phyloP scores from a whole-genome alignment of 1,140 invertebrate genomes.

The Drosophila virilis region DNA sequence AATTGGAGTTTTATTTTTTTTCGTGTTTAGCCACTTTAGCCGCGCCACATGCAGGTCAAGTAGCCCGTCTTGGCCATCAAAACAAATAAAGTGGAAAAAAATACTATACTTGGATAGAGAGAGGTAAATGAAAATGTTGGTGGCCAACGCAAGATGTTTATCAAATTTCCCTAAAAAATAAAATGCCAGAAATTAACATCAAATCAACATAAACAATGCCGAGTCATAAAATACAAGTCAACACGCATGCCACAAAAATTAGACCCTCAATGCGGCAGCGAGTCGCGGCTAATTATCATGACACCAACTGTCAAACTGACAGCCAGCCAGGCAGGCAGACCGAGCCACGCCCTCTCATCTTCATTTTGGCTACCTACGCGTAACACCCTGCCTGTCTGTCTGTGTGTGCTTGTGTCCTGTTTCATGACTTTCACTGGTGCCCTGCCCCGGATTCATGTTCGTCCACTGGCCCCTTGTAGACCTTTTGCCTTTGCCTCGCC shows the following conservation, averaged over 20 bases:
- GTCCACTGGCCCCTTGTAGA: slow-evolving; percentile 7
- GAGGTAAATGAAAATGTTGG: slow-evolving; percentile 74
- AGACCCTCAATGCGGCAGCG: slow-evolving; percentile 36
- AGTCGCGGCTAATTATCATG: slow-evolving; percentile 71
- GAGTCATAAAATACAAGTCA: slow-evolving; percentile 67
- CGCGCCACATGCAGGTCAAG: slow-evolving; percentile 64
- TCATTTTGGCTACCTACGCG: slow-evolving; percentile 39
- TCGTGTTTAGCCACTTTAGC: slow-evolving; percentile 28
- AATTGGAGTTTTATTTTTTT: slow-evolving; percentile 40
- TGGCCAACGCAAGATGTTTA: slow-evolving; percentile 63
- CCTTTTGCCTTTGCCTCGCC: slow-evolving; percentile 48
- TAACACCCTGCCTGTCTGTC: slow-evolving; percentile 18
- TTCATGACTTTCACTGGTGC: slow-evolving; percentile 23
- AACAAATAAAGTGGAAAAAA: slow-evolving; percentile 8
- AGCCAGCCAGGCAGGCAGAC: neutral
- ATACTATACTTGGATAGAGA: slow-evolving; percentile 46
- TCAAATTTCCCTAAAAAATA: slow-evolving; percentile 73
- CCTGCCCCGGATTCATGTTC: slow-evolving; percentile 1
- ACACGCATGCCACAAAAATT: slow-evolving; percentile 64
- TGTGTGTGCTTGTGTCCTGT: slow-evolving; percentile 32
- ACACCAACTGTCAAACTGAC: slow-evolving; percentile 75
- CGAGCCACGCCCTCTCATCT: slow-evolving; percentile 50
- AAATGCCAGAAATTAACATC: slow-evolving; percentile 71
- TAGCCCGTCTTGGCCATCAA: slow-evolving; percentile 45
- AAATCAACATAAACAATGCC: slow-evolving; percentile 77